A percentile compares a stretch with the other conserved stretches of the same genome.
These are phyloP conservation scores for Terebella lapidaria DNA, from an alignment of 2,888 invertebrate species.

Conservation along the genomic window DNA sequence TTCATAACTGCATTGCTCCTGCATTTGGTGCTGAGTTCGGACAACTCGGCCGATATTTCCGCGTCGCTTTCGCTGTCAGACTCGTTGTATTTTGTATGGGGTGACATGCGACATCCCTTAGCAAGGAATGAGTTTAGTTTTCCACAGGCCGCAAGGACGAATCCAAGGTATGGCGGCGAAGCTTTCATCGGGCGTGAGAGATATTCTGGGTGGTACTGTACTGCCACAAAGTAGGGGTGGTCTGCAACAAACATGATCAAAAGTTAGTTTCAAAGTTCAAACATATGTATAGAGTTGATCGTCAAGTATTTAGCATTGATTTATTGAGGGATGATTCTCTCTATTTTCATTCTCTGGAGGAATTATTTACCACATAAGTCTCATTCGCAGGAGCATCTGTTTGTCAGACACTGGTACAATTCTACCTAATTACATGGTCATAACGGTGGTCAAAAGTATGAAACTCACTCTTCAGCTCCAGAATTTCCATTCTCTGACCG, in stretches of 20 bases:
- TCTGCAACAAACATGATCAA: slow-evolving; percentile 47
- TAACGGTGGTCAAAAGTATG: no score
- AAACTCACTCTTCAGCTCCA: slow-evolving; percentile 66
- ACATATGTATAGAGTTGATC: neutral
- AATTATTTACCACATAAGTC: no score
- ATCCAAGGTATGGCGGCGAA: slow-evolving; percentile 91
- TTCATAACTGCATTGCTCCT: no score
- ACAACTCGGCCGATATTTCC: slow-evolving; percentile 10
- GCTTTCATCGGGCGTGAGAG: slow-evolving; percentile 70
- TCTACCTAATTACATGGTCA: no score
- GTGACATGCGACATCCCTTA: slow-evolving; percentile 44
- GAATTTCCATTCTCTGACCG: slow-evolving; percentile 89
- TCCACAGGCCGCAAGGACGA: slow-evolving; percentile 82
- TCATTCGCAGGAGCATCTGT: no score
- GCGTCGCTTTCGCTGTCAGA: slow-evolving; percentile 13
- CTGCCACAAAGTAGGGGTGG: slow-evolving; percentile 90
- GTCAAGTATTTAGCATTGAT: neutral
- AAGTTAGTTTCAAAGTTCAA: neutral
- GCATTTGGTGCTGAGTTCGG: neutral
- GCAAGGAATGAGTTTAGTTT: slow-evolving; percentile 63
- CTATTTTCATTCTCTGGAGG: no score
- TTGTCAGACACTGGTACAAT: no score
- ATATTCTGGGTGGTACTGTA: slow-evolving; percentile 98
- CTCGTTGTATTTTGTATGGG: slow-evolving; percentile 23
- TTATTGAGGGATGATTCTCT: neutral